Conservation (phyloP, 1,140 invertebrate species). For the Tetranychus cinnabarinus region DNA sequence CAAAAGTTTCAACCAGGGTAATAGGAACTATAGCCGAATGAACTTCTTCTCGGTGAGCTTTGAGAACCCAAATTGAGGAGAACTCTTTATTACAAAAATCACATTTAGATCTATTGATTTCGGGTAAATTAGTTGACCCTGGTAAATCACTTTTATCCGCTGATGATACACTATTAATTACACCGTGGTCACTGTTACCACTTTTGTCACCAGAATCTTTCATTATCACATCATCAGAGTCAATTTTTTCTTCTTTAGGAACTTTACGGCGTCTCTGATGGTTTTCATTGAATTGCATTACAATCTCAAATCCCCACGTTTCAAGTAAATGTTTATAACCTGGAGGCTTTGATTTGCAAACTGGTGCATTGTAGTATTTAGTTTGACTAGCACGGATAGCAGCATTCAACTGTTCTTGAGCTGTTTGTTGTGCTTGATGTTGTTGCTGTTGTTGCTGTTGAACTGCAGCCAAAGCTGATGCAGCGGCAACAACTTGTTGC, state of each 20-base stretch:
- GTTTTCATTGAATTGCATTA: constrained; percentile 87
- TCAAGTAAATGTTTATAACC: constrained; percentile 66
- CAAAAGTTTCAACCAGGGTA: constrained; percentile 69
- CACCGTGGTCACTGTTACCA: background rate
- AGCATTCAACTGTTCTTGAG: constrained; percentile 4
- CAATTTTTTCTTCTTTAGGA: constrained; percentile 3
- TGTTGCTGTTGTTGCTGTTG: constrained; percentile 16
- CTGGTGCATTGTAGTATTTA: constrained; percentile 5
- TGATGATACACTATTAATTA: background rate
- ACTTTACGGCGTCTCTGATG: constrained; percentile 33
- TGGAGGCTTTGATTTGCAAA: constrained; percentile 11
- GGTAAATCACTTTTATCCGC: background rate
- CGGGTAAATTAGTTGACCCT: constrained; percentile 26
- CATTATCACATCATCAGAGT: background rate
- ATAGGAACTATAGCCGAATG: constrained; percentile 70
- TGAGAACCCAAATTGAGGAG: constrained; percentile 81
- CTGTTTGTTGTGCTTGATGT: constrained; percentile 11
- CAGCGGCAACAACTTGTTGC: too few relatives aligned
- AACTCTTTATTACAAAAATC: constrained; percentile 76
- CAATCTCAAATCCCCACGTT: constrained; percentile 79
- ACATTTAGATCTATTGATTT: constrained; percentile 47
- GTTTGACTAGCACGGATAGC: background rate
- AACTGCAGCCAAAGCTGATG: background rate
- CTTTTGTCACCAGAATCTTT: background rate
- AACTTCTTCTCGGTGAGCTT: constrained; percentile 82